phyloP scores from a whole-genome alignment of 2,888 invertebrate genomes.

The Pasiphila rectangulata region DNA sequence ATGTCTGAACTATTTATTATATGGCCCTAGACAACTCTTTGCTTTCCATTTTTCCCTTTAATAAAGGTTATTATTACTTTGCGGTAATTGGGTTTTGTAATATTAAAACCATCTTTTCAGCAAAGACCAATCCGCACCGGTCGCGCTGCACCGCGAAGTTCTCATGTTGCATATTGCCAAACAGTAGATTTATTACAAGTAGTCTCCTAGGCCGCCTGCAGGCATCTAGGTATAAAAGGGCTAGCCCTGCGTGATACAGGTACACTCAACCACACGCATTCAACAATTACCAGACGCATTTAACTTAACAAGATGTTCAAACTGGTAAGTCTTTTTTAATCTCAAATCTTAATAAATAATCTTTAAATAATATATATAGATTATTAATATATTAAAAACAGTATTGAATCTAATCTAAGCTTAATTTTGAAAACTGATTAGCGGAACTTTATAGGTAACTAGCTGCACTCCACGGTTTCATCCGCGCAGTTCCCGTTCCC shows the following conservation, averaged over 20 bases:
- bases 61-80: too few relatives aligned
- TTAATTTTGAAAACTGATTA: too few relatives aligned
- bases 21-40: too few relatives aligned
- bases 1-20: too few relatives aligned
- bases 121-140: constrained; percentile 11
- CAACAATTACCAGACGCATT: constrained; percentile 36
- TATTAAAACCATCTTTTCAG: too few relatives aligned
- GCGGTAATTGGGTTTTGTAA: too few relatives aligned
- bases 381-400: too few relatives aligned
- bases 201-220: constrained; percentile 52
- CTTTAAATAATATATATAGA: neutral
- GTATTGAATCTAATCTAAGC: too few relatives aligned
- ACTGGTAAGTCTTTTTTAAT: constrained; percentile 50
- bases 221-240: constrained; percentile 63
- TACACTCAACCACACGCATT: constrained; percentile 49
- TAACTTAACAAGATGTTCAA: constrained; percentile 53
- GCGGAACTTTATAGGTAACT: too few relatives aligned
- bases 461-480: too few relatives aligned
- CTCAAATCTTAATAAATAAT: neutral
- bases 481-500: too few relatives aligned
- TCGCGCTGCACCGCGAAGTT: constrained; percentile 30
- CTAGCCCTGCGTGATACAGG: constrained; percentile 47
- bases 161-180: constrained; percentile 63
- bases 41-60: neutral
- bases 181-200: constrained; percentile 63